Evolutionary conservation across 2,113 vertebrate genomes (phyloP), one percentile per base, ranked within the genome.

Genomic region (Callorhinus ursinus): DNA sequence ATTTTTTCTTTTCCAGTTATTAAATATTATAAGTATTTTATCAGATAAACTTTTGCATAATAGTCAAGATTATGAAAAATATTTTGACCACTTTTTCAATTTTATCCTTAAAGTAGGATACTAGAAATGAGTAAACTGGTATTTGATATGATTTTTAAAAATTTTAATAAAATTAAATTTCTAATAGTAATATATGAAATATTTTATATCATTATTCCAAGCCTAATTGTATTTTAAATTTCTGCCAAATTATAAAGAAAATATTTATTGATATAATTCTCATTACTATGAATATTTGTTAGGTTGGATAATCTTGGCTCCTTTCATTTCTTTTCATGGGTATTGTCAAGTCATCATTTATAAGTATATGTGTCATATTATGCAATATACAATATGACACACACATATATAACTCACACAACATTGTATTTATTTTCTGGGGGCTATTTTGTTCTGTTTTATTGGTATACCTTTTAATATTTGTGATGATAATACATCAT

Each of bases 11-110:
- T 79, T 88, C 9, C 4, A 79, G 19, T 26, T 74, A 90, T 59
- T 79, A 18, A 57, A 72, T 51, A 26, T 31, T 84, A 14, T 49
- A 95, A 69, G 49, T 31, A 83, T 84, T 88, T 95, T 96, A 84
- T 76, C 46, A 74, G 36, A n/a, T 46, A 77, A 8, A 72, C 21
- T 33, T 28, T 9, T 83, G 4, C 1, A 49, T 61, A 24, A 53
- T n/a, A 76, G 63, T 24, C 26, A 80, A 61, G 69, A 72, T n/a
- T 55, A 16, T 61, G 21, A 36, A 84, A 79, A 95, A 57, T 42
- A 61, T 88, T 69, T 59, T 83, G 19, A 79, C 5, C 5, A 51
- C 1, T 65, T 90, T 63, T 91, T 36, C 1, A 72, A 51, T 71
- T 69, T 71, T 46, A 76, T 46, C 1, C 59, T 95, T 87, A 79